Evolutionary conservation across 1,140 invertebrate species (phyloP).

Genomic region (Metaphire vulgaris): DNA sequence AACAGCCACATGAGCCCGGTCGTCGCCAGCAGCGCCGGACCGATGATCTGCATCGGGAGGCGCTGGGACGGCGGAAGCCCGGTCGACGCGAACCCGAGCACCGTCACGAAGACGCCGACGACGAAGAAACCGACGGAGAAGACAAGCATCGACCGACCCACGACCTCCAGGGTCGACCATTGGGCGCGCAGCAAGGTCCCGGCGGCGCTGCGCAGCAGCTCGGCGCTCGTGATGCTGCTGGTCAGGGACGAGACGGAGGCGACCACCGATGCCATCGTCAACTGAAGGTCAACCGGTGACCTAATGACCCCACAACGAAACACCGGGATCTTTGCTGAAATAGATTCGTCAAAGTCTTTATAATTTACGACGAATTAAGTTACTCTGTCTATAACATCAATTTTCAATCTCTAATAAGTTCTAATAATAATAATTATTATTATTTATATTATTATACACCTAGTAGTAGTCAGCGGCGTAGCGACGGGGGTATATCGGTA

Average conservation of each 20-base stretch:
- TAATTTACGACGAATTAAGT: too few relatives aligned
- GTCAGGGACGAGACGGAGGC: background rate
- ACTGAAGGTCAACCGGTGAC: too few relatives aligned
- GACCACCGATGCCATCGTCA: too few relatives aligned
- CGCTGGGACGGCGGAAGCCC: background rate
- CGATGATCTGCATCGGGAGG: conserved; percentile 10
- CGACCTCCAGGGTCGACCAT: conserved; percentile 20
- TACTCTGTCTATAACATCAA: too few relatives aligned
- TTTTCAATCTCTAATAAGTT: too few relatives aligned
- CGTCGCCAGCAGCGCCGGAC: conserved; percentile 4
- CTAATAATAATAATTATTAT: too few relatives aligned
- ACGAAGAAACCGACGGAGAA: conserved; percentile 24
- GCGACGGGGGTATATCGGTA: too few relatives aligned
- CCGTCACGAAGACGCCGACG: conserved; percentile 22
- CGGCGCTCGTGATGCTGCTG: background rate
- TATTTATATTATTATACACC: too few relatives aligned
- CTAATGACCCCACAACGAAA: too few relatives aligned
- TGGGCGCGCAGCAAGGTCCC: background rate
- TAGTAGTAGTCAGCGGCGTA: too few relatives aligned
- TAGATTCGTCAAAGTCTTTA: too few relatives aligned
- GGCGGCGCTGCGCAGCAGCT: background rate
- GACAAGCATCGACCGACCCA: conserved; percentile 20
- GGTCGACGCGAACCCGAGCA: conserved; percentile 18
- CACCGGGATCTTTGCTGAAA: too few relatives aligned
- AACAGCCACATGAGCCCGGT: conserved; percentile 15